Percentiles rank a stretch among this genome's conserved stretches.
Evolutionary conservation across 2,797 vertebrate genomes (phyloP).

Genomic region (Presbytis comata): DNA sequence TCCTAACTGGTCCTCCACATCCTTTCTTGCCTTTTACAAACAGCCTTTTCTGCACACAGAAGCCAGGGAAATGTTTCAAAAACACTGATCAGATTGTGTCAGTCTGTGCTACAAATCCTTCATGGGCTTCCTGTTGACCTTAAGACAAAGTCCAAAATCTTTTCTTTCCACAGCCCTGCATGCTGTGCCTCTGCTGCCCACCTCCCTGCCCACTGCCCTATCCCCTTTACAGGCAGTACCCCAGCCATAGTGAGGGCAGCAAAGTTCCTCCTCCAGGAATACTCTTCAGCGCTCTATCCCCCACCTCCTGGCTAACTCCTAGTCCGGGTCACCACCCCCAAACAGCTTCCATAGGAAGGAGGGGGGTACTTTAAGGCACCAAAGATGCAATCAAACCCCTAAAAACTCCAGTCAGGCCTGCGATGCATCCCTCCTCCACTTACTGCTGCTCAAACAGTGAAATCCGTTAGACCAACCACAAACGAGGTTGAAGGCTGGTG

Average conservation of each 20-base stretch:
- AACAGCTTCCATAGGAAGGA: not conserved
- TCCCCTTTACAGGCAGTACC: not conserved
- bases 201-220: not conserved
- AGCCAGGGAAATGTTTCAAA: not conserved
- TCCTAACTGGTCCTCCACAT: not conserved
- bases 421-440: not conserved
- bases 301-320: not conserved
- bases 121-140: not conserved
- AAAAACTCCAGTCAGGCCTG: not conserved
- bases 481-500: not conserved
- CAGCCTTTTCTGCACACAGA: not conserved
- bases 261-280: not conserved
- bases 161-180: not conserved
- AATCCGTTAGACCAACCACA: not conserved
- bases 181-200: not conserved
- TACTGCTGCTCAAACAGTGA: not conserved
- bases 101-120: not conserved
- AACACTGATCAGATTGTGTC: not conserved
- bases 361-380: not conserved
- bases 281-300: not conserved
- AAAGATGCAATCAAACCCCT: not conserved
- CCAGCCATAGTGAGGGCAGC: no score
- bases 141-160: not conserved
- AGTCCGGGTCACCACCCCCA: not conserved
- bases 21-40: not conserved